Base-by-base conservation (phyloP, 2,797 vertebrate genomes). In the Tragopan temminckii region DNA sequence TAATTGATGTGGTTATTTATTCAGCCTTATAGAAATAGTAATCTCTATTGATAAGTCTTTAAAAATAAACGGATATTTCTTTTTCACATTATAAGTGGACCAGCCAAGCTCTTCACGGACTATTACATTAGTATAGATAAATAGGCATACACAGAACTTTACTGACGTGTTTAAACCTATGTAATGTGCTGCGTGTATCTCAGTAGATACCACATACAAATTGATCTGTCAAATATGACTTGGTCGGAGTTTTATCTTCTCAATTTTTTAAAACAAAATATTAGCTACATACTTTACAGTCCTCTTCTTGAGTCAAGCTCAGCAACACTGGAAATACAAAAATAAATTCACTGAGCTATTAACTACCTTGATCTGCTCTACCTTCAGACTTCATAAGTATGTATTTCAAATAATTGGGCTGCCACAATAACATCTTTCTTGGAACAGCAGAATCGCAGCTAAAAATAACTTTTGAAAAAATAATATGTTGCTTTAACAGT, bases 51-150 rank as follows among this genome's bases (percentile, higher is more conserved):
- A 57, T 74, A 83, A 4, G 5, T 57, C 68, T 40, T 48, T 70
- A 82, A 64, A 40, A 97, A 77, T 29, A 72, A 72, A 75, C 20
- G 80, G 14, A 55, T 15, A 90, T 88, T 69, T 33, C 31, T 55
- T 24, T 74, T 38, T 61, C 53, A 72, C 36, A 74, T 82, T 75
- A 57, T 9, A 5, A 74, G 29, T 5, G 2, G 11, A 86, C 42
- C n/a, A 76, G 66, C 5, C 64, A 76, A 52, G 40, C 35, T 91
- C 36, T 42, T 74, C 13, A 75, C 38, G 3, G 6, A 76, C 63
- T 70, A 46, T 80, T 46, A 79, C 29, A 27, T 31, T 8, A 42
- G 35, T 42, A 91, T 25, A 79, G 1, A 79, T 35, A 79, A 43
- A 76, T 1, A 66, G 2, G n/a, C 15, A 77, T 7, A 78, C 2